Conservation (phyloP, 2,888 invertebrate species). For the Drosophila pseudotakahashii region DNA sequence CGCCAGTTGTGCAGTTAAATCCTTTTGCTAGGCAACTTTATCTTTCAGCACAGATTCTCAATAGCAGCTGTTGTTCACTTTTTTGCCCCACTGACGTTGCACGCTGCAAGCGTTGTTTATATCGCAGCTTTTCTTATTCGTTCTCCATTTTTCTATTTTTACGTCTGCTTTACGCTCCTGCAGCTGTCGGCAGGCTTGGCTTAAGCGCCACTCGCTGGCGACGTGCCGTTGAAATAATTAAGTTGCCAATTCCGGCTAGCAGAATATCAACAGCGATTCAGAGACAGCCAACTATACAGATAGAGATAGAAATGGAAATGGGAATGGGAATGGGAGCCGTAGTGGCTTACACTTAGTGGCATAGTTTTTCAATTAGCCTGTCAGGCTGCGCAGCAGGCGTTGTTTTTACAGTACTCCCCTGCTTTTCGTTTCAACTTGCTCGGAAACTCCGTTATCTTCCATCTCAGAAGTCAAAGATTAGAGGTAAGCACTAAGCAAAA, state of each 20-base stretch:
- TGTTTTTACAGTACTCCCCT: constrained; percentile 21
- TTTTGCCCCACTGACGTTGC: constrained; percentile 39
- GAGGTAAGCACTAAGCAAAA: constrained; percentile 4
- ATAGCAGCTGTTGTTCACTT: constrained; percentile 46
- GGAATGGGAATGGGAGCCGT: constrained; percentile 15
- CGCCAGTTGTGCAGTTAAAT: constrained; percentile 55
- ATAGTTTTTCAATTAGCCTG: constrained; percentile 70
- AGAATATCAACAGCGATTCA: constrained; percentile 22
- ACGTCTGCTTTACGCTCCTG: constrained; percentile 34
- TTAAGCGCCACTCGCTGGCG: constrained; percentile 57
- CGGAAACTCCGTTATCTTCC: constrained; percentile 6
- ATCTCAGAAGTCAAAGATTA: constrained; percentile 24
- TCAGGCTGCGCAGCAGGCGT: constrained; percentile 47
- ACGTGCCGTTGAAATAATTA: constrained; percentile 76
- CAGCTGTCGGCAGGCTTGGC: constrained; percentile 71
- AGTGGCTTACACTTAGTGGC: constrained; percentile 63
- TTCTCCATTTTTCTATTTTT: constrained; percentile 20
- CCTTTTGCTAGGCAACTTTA: constrained; percentile 68
- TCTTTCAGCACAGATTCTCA: constrained; percentile 70
- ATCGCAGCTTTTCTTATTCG: constrained; percentile 26
- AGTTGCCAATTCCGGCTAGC: constrained; percentile 60
- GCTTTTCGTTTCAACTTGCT: neutral
- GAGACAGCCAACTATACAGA: neutral
- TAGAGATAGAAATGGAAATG: neutral
- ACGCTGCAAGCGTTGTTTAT: constrained; percentile 43